phyloP scores from a whole-genome alignment of 2,113 vertebrate genomes.

The Rhinoptilus africanus region DNA sequence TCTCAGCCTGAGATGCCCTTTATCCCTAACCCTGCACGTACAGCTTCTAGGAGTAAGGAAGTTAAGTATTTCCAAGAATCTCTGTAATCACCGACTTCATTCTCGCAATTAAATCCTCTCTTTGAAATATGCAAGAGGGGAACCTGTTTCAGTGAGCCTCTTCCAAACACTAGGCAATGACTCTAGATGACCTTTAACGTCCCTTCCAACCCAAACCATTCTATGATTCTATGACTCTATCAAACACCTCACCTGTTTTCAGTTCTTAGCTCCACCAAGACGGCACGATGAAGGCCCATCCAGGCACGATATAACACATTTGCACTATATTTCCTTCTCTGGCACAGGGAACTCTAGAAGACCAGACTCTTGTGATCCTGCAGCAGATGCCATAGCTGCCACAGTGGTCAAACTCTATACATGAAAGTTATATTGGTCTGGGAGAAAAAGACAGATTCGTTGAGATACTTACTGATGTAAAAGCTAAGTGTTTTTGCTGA shows the following conservation, averaged over 20 bases:
- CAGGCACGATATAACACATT: not conserved
- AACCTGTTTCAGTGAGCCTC: not conserved
- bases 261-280: not conserved
- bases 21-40: not conserved
- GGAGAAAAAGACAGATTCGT: not conserved
- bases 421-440: not conserved
- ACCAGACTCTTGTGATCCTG: not conserved
- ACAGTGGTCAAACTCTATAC: not conserved
- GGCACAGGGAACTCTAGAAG: not conserved
- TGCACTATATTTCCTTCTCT: not conserved
- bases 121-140: not conserved
- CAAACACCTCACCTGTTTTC: not conserved
- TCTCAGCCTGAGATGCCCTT: not conserved
- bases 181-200: not conserved
- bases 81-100: not conserved
- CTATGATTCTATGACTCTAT: not conserved
- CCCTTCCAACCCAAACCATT: not conserved
- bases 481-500: constrained; percentile 83
- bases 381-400: not conserved
- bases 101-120: not conserved
- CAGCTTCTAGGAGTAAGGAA: not conserved
- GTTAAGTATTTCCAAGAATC: not conserved
- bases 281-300: fast-evolving
- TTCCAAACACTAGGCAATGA: not conserved
- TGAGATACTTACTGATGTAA: constrained; percentile 87